Conservation (phyloP, 2,888 invertebrate species). For the Lordiphosa fenestrarum region DNA sequence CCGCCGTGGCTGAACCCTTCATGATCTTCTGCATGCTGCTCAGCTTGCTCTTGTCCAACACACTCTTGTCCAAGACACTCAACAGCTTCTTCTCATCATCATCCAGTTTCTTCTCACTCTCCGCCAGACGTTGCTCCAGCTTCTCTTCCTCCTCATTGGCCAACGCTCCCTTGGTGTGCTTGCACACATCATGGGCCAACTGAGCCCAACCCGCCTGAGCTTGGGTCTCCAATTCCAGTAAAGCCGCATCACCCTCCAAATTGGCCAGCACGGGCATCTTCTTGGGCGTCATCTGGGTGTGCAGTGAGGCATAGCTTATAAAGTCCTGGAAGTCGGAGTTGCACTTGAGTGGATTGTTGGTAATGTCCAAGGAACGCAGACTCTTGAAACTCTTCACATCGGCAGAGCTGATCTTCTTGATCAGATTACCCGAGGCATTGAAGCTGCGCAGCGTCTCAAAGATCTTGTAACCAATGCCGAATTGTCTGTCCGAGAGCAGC, state of each 20-base stretch:
- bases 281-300: slow-evolving; percentile 66
- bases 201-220: slow-evolving; percentile 75
- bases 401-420: slow-evolving; percentile 67
- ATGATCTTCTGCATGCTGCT: slow-evolving; percentile 69
- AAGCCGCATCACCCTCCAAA: slow-evolving; percentile 57
- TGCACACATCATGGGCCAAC: slow-evolving; percentile 77
- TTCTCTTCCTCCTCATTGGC: slow-evolving; percentile 6
- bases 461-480: slow-evolving; percentile 78
- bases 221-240: slow-evolving; percentile 52
- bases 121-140: slow-evolving; percentile 65
- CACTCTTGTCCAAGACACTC: slow-evolving; percentile 66
- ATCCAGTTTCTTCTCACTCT: slow-evolving; percentile 66
- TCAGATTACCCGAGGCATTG: slow-evolving; percentile 81
- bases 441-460: slow-evolving; percentile 83
- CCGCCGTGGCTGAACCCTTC: slow-evolving; percentile 53
- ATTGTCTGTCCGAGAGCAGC: slow-evolving; percentile 84
- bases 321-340: slow-evolving; percentile 85
- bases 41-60: slow-evolving; percentile 61
- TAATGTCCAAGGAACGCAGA: slow-evolving; percentile 81
- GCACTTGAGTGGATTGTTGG: slow-evolving; percentile 86
- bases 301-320: slow-evolving; percentile 80
- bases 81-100: slow-evolving; percentile 68
- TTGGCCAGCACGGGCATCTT: slow-evolving; percentile 65
- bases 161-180: slow-evolving; percentile 57
- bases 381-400: slow-evolving; percentile 78